Base-by-base conservation (phyloP, 2,113 vertebrate species). In the Percopsis transmontana region DNA sequence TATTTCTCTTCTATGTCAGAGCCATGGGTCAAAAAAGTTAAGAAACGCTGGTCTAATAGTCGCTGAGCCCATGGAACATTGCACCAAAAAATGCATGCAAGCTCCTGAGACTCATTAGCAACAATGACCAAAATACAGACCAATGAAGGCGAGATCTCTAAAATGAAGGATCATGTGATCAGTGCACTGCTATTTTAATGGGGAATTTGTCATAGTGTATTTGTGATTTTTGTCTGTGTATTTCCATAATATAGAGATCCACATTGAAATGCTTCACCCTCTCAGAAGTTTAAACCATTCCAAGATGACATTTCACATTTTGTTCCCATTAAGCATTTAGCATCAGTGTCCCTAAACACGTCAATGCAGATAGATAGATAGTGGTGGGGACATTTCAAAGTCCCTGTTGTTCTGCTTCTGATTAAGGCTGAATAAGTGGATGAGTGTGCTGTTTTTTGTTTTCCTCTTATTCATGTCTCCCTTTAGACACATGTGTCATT, bases 351-450 rank as follows among this genome's bases (percentile, higher is more conserved):
- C 23, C 83, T 62, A 70, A 85, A 82, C 82, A 77, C 83, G 70
- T 77, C 81, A 83, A 42, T 57, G 60, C 47, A 77, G 76, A 85
- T 72, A 72, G 80, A 85, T 72, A 70, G 80, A 82, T 73, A 75
- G 66, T 67, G 68, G 47, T 15, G 61, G 73, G 81, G 80, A 81
- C 58, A 20, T 85, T 87, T 85, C 75, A 85, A 72, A 83, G 83
- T 60, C 40, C 54, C 55, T 66, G 70, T 77, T 64, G 69, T 60
- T 76, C 83, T 89, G 86, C 24, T 86, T 81, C 71, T 82, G 42
- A 89, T 89, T 85, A 85, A 65, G 47, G 5, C 7, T 3, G 42
- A 71, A 66, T 76, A 79, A 54, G 54, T 64, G 75, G 59, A 66
- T 60, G 76, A 55, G 65, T 70, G 62, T 5, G 12, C 72, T 83